A percentile compares a stretch with the other conserved stretches of the same genome.
Evolutionary conservation across 2,888 invertebrate genomes (phyloP).

Genomic region (Cosmia pyralina): DNA sequence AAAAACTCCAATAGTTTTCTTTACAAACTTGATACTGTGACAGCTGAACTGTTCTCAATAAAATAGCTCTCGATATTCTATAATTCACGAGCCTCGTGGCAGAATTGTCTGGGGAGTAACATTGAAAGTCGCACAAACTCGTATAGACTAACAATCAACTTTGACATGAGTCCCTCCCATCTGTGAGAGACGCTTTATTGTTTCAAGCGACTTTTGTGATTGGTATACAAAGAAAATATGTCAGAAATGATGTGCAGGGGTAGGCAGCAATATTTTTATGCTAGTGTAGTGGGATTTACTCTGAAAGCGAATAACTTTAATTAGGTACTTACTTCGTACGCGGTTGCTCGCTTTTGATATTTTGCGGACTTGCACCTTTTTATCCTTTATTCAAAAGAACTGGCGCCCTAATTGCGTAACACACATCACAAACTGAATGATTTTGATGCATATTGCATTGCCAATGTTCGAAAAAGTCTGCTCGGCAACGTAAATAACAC

Average conservation of each 20-base stretch:
- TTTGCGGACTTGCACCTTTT: neutral
- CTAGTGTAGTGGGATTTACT: neutral
- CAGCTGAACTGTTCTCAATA: conserved; percentile 11
- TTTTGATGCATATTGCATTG: too few relatives aligned
- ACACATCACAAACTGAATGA: too few relatives aligned
- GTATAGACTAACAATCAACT: conserved; percentile 38
- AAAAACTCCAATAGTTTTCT: neutral
- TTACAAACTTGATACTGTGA: neutral
- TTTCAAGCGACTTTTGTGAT: conserved; percentile 23
- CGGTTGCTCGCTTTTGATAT: too few relatives aligned
- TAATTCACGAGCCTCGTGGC: conserved; percentile 3
- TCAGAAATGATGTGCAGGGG: neutral
- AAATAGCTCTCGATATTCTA: conserved; percentile 16
- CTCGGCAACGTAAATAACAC: too few relatives aligned
- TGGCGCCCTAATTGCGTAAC: too few relatives aligned
- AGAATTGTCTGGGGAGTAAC: conserved; percentile 18
- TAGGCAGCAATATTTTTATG: neutral
- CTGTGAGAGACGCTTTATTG: conserved; percentile 34
- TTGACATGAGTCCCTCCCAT: conserved; percentile 18
- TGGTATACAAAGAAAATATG: conserved; percentile 23
- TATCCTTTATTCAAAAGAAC: neutral
- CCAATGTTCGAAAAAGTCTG: too few relatives aligned
- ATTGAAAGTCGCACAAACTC: conserved; percentile 13
- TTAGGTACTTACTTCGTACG: too few relatives aligned
- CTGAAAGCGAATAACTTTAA: neutral